Evolutionary conservation across 2,113 vertebrate genomes (phyloP), one percentile per base, ranked within the genome.

Genomic region (Galemys pyrenaicus): DNA sequence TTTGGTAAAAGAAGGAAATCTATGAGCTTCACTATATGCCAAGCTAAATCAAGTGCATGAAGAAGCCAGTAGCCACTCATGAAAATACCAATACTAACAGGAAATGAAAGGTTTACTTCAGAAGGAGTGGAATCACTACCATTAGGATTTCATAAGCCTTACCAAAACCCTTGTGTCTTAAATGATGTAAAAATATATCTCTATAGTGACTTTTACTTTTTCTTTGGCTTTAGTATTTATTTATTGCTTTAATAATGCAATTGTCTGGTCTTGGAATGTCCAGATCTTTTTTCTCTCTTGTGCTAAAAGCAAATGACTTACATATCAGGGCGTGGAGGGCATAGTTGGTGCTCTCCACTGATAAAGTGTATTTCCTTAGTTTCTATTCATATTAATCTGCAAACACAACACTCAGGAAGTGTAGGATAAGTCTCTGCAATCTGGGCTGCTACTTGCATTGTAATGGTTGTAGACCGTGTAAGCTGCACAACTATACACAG

Each of bases 1-100:
- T 96, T 96, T 83, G 39, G 24, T 87, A 74, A 89, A 95, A 94
- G 64, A 75, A 94, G 79, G 80, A 79, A 91, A 87, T 95, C 89
- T 84, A 88, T 88, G 86, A 95, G 24, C 28, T 86, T 70, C 54
- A 16, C 56, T 87, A 84, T 79, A 80, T 83, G 83, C 70, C 91
- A 78, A 79, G 54, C 86, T 87, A 89, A 95, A 94, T 93, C 80
- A 91, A 75, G 79, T 77, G 22, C 51, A n/a, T 62, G 26, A 64
- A 68, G 75, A 67, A 89, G 32, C 62, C 84, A 71, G 12, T 9
- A 93, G 70, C 30, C 44, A 94, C n/a, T 60, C 60, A 87, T 71
- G 67, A 30, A 96, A 75, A 87, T 68, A 77, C 9, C 75, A 89
- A 81, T 51, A 60, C 41, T 32, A 49, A 12, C 30, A 82, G 30